Percentiles rank a stretch among this genome's conserved stretches.
These are phyloP conservation scores for Tupaia tana DNA, from an alignment of 2,113 vertebrate genomes.

Conservation along the genomic window DNA sequence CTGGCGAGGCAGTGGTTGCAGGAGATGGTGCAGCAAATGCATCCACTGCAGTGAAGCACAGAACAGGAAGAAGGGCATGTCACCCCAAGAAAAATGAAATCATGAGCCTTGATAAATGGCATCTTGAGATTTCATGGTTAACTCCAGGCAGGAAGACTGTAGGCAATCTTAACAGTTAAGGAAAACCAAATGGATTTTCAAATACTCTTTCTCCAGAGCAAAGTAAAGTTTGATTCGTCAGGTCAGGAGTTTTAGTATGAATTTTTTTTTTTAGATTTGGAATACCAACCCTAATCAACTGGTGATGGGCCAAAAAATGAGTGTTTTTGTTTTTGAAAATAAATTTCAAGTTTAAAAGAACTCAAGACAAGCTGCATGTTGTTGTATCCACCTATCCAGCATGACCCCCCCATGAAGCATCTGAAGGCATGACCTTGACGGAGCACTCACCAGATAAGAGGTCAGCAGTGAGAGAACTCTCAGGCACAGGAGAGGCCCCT, in stretches of 20 bases:
- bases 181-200: constrained; percentile 3
- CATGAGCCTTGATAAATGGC: constrained; percentile 66
- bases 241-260: background rate
- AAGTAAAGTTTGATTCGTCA: constrained; percentile 42
- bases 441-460: constrained; percentile 96
- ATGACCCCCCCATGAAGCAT: background rate
- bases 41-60: constrained; percentile 91
- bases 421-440: background rate
- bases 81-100: constrained; percentile 66
- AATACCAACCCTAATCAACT: background rate
- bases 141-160: constrained; percentile 28
- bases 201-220: background rate
- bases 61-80: constrained; percentile 82
- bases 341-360: constrained; percentile 19
- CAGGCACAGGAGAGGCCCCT: constrained; percentile 96
- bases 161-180: background rate
- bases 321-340: background rate
- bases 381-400: background rate
- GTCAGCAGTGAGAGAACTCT: constrained; percentile 93
- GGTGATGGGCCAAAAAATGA: background rate
- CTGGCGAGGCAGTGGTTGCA: constrained; percentile 91
- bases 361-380: background rate
- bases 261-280: constrained; percentile 1
- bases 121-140: constrained; percentile 55
- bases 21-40: constrained; percentile 93